Percentiles rank a stretch among this genome's conserved stretches.
phyloP scores from a whole-genome alignment of 2,113 vertebrate species.

The Coptodon bakossiorum region DNA sequence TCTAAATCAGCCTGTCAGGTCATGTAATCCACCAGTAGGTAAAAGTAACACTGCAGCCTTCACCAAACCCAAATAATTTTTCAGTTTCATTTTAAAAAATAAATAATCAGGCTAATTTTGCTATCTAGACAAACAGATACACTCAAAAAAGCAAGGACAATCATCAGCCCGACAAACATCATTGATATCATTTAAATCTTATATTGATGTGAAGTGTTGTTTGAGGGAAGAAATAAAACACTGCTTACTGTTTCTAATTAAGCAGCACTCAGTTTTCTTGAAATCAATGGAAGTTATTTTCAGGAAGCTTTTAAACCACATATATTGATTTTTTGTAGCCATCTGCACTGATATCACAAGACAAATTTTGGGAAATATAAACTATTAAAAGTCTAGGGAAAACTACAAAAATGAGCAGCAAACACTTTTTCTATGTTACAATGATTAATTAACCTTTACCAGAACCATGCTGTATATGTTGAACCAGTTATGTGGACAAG shows the following conservation, averaged over 20 bases:
- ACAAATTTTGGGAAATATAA: background rate
- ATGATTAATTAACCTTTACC: background rate
- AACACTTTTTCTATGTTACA: background rate
- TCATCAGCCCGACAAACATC: background rate
- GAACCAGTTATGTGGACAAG: background rate
- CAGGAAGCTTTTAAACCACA: constrained; percentile 17
- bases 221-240: background rate
- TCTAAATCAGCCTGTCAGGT: background rate
- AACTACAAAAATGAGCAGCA: background rate
- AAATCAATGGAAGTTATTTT: constrained; percentile 40
- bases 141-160: background rate
- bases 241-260: constrained; percentile 27
- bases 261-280: background rate
- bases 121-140: background rate
- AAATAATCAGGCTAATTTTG: constrained; percentile 27
- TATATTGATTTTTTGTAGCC: background rate
- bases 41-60: background rate
- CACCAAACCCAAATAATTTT: background rate
- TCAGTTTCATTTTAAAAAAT: constrained; percentile 38
- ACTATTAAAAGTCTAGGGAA: background rate
- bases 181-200: background rate
- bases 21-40: background rate
- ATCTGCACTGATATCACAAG: background rate
- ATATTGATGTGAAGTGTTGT: background rate
- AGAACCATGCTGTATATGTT: background rate